These are phyloP conservation scores for Aplysina aerophoba DNA, from an alignment of 37 sponge, comb jelly and placozoan genomes.

Conservation along the genomic window DNA sequence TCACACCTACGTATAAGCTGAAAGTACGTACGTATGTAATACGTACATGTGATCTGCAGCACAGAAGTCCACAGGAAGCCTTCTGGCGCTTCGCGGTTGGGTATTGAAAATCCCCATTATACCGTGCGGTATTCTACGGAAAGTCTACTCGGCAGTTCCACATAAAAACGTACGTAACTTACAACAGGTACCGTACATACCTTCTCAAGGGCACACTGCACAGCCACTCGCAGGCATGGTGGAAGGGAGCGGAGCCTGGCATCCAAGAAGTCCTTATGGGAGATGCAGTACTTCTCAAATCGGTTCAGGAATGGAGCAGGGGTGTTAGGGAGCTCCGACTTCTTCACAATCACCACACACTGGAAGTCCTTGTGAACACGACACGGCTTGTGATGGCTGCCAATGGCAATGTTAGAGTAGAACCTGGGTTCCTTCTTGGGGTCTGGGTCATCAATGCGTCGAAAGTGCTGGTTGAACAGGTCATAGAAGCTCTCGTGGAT, in stretches of 20 bases:
- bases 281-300: conserved; percentile 80
- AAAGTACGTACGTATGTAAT: too few species aligned
- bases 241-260: conserved; percentile 51
- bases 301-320: conserved; percentile 86
- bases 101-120: too few species aligned
- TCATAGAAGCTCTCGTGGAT: conserved; percentile 93
- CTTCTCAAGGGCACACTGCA: conserved; percentile 60
- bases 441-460: conserved; percentile 64
- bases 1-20: too few species aligned
- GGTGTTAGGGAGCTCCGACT: conserved; percentile 66
- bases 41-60: too few species aligned
- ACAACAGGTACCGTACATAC: too few species aligned
- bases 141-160: too few species aligned
- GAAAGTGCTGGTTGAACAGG: conserved; percentile 83
- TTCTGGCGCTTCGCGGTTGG: too few species aligned
- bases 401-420: conserved; percentile 88
- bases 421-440: conserved; percentile 49
- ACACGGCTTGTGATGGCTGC: conserved; percentile 72
- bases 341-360: conserved; percentile 76
- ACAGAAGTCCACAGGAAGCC: too few species aligned
- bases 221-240: conserved; percentile 57
- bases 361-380: conserved; percentile 79
- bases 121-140: too few species aligned
- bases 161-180: too few species aligned
- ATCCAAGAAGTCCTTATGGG: conserved; percentile 58